These are phyloP conservation scores for Bufo gargarizans DNA, from an alignment of 2,113 vertebrate species.

Conservation along the genomic window DNA sequence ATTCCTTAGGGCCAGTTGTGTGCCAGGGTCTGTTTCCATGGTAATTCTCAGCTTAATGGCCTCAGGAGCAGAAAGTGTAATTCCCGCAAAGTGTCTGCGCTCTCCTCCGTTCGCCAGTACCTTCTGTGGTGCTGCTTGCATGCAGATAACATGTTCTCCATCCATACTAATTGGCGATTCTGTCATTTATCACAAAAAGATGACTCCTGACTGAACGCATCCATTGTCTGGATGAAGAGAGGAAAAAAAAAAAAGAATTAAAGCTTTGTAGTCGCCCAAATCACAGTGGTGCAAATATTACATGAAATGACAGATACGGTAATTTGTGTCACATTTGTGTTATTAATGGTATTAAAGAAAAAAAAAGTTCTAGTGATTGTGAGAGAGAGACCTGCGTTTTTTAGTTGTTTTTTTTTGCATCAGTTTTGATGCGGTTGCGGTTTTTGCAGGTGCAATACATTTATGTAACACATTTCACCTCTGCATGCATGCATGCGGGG, in stretches of 20 bases:
- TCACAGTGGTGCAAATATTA: not conserved
- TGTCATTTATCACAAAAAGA: slow-evolving; percentile 26
- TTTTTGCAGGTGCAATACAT: no score
- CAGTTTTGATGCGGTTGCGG: no score
- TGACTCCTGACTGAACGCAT: not conserved
- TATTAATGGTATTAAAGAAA: slow-evolving; percentile 9
- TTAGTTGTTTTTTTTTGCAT: no score
- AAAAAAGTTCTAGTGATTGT: no score
- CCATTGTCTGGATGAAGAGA: not conserved
- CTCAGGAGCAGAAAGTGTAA: slow-evolving; percentile 50
- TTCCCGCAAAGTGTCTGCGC: slow-evolving; percentile 26
- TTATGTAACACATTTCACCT: no score
- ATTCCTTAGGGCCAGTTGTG: slow-evolving; percentile 53
- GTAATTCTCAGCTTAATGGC: slow-evolving; percentile 47
- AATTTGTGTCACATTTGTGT: not conserved
- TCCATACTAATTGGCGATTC: not conserved
- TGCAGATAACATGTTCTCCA: slow-evolving; percentile 30
- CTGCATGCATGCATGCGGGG: no score
- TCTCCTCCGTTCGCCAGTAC: not conserved
- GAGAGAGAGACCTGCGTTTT: no score
- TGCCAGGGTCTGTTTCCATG: slow-evolving; percentile 56
- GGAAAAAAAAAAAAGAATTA: not conserved
- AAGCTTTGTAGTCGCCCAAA: not conserved
- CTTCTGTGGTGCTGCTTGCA: slow-evolving; percentile 29
- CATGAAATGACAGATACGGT: not conserved